Percentiles rank a stretch among this genome's conserved stretches.
phyloP scores from a whole-genome alignment of 2,797 vertebrate genomes.

The Gymnothorax reevesii region DNA sequence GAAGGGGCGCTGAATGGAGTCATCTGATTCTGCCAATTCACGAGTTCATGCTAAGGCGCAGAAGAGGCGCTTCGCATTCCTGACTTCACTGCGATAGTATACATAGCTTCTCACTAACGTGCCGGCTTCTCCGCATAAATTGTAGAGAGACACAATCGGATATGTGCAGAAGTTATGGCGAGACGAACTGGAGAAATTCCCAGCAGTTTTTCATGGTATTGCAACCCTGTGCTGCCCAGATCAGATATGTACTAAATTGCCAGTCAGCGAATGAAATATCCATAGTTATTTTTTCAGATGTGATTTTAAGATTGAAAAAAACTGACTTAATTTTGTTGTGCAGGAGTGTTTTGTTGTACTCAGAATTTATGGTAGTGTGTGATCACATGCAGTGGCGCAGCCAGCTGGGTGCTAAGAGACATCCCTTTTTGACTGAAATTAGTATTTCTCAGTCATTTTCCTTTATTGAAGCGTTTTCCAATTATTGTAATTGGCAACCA shows the following conservation, averaged over 20 bases:
- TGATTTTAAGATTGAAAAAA: background rate
- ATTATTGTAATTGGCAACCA: no score
- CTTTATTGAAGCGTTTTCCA: no score
- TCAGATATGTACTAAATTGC: background rate
- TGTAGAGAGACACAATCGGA: background rate
- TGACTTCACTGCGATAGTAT: background rate
- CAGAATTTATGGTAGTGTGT: no score
- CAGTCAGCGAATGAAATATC: no score
- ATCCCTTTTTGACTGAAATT: no score
- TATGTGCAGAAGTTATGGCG: background rate
- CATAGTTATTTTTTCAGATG: background rate
- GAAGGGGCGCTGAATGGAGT: conserved; percentile 45
- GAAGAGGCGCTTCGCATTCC: background rate
- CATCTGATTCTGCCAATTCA: conserved; percentile 69
- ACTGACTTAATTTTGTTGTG: background rate
- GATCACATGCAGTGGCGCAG: no score
- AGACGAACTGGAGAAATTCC: background rate
- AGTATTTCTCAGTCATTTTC: no score
- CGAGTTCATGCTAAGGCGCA: conserved; percentile 59
- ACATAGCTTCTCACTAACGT: conserved; percentile 34
- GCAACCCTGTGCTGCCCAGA: background rate
- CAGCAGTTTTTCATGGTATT: background rate
- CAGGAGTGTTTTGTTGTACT: no score
- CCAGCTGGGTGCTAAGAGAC: no score
- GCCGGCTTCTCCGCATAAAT: background rate